Conservation (phyloP, 2,113 vertebrate genomes). For the Spilogale gracilis region DNA sequence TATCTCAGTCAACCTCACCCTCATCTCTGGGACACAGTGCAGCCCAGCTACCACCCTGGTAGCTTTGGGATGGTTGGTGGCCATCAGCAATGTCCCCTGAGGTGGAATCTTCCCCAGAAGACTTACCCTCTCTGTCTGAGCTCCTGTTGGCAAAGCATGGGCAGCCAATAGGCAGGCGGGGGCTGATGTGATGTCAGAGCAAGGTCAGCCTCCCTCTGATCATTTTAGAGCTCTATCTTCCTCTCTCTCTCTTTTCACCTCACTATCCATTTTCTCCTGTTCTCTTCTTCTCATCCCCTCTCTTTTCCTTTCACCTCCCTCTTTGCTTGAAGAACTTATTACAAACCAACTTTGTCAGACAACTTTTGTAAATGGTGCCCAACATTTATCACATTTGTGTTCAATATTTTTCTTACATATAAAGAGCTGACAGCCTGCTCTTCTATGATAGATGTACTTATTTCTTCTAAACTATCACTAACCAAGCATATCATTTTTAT, state of each 20-base stretch:
- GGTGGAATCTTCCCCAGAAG: constrained; percentile 53
- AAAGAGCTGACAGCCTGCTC: constrained; percentile 88
- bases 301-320: background rate
- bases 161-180: constrained; percentile 65
- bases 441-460: constrained; percentile 91
- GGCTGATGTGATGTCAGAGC: constrained; percentile 64
- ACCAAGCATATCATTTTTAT: constrained; percentile 91
- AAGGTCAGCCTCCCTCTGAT: constrained; percentile 48
- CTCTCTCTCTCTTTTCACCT: too few relatives aligned
- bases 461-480: constrained; percentile 90
- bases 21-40: background rate
- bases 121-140: constrained; percentile 69
- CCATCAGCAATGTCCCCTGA: background rate
- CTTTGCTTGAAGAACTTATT: constrained; percentile 48
- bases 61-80: background rate
- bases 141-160: constrained; percentile 54
- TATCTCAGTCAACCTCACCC: background rate
- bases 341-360: constrained; percentile 78
- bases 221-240: background rate
- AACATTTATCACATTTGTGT: constrained; percentile 85
- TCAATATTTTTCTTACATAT: constrained; percentile 86
- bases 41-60: background rate
- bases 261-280: background rate
- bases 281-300: background rate
- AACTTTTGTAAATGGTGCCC: constrained; percentile 84